Conservation (phyloP, 2,888 invertebrate genomes). For the Clostera curtula region DNA sequence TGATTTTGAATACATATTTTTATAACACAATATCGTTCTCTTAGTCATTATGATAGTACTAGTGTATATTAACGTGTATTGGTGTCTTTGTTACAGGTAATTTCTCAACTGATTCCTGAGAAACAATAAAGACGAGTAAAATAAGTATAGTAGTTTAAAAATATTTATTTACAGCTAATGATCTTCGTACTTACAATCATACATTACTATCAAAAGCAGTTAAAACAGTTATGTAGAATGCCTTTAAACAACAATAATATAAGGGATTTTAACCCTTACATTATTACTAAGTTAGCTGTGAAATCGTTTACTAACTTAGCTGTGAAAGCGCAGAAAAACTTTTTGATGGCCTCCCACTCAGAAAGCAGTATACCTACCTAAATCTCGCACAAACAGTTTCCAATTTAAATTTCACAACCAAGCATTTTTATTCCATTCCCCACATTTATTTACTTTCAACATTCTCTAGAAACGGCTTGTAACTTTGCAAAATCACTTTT, state of each 20-base stretch:
- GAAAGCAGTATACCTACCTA: conserved; percentile 32
- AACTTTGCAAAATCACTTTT: conserved; percentile 4
- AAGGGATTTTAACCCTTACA: conserved; percentile 51
- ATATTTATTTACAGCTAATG: no score
- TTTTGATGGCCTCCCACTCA: conserved; percentile 49
- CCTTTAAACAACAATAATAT: conserved; percentile 45
- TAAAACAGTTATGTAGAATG: conserved; percentile 51
- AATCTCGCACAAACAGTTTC: conserved; percentile 16
- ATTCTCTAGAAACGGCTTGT: not conserved
- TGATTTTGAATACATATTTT: no score
- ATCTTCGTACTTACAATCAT: no score
- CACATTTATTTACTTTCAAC: not conserved
- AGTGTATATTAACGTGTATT: conserved; percentile 1
- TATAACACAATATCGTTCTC: no score
- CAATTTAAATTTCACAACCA: not conserved
- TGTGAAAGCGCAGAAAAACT: conserved; percentile 54
- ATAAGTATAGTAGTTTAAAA: no score
- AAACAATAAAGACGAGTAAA: no score
- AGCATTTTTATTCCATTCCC: not conserved
- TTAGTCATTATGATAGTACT: not conserved
- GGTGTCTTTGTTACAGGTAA: conserved; percentile 40
- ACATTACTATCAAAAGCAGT: no score
- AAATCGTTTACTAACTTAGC: conserved; percentile 54
- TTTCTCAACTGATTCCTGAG: conserved; percentile 5
- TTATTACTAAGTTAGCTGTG: conserved; percentile 54